Percentiles rank a stretch among this genome's conserved stretches.
These are phyloP conservation scores for Eriosoma lanigerum DNA, from an alignment of 1,140 invertebrate species.

Conservation along the genomic window DNA sequence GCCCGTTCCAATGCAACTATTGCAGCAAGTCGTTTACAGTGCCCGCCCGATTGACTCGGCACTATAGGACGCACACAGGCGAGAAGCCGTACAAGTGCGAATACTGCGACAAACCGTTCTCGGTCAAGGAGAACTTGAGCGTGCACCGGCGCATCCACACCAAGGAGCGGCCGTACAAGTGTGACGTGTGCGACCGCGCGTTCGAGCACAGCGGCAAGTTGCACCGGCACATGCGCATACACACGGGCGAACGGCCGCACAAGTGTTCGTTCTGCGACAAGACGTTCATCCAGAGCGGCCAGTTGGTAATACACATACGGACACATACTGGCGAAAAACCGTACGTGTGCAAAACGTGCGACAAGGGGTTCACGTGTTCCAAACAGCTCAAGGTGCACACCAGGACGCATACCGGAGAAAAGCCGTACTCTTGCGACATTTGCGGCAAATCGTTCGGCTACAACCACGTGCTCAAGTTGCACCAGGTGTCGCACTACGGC, in stretches of 20 bases:
- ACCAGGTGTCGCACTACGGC: slow-evolving; percentile 87
- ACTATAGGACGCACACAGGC: slow-evolving; percentile 88
- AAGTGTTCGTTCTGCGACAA: slow-evolving; percentile 90
- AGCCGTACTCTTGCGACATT: slow-evolving; percentile 73
- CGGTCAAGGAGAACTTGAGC: slow-evolving; percentile 88
- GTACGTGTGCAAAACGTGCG: slow-evolving; percentile 82
- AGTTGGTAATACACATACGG: slow-evolving; percentile 79
- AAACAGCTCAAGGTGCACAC: slow-evolving; percentile 87
- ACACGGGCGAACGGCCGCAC: slow-evolving; percentile 89
- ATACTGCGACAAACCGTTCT: slow-evolving; percentile 88
- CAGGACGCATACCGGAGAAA: slow-evolving; percentile 80
- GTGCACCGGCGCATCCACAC: slow-evolving; percentile 90
- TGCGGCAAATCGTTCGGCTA: slow-evolving; percentile 85
- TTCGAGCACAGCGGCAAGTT: slow-evolving; percentile 91
- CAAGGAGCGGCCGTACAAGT: slow-evolving; percentile 83
- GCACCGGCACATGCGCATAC: slow-evolving; percentile 88
- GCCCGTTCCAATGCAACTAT: slow-evolving; percentile 85
- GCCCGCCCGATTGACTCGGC: slow-evolving; percentile 83
- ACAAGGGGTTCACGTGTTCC: slow-evolving; percentile 86
- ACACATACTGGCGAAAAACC: slow-evolving; percentile 91
- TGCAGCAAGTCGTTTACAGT: slow-evolving; percentile 91
- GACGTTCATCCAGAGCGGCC: slow-evolving; percentile 86
- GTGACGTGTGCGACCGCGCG: slow-evolving; percentile 84
- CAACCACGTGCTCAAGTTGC: slow-evolving; percentile 84
- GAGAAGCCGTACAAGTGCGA: slow-evolving; percentile 85